These are phyloP conservation scores for Parauchenoglanis ngamensis DNA, from an alignment of 2,797 vertebrate species.

Conservation along the genomic window DNA sequence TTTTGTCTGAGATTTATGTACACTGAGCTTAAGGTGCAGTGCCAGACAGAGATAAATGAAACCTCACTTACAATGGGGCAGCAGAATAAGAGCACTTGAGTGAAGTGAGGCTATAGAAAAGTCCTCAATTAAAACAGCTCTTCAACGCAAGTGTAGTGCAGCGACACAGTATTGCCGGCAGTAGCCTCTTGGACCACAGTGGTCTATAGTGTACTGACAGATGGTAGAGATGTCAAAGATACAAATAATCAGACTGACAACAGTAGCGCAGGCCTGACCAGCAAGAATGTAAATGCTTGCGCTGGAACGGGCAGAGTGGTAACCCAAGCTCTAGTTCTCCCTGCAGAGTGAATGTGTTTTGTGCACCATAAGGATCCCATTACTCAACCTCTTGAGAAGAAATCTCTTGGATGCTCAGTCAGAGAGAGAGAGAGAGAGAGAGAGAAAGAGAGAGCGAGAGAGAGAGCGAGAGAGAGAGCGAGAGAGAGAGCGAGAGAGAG, in stretches of 20 bases:
- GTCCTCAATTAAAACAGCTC: conserved; percentile 75
- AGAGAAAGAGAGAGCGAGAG: not conserved
- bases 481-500: not conserved
- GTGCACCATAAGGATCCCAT: conserved; percentile 42
- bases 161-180: conserved; percentile 65
- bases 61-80: conserved; percentile 32
- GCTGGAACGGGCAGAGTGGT: not conserved
- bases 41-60: conserved; percentile 37
- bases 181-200: conserved; percentile 61
- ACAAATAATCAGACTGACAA: conserved; percentile 32
- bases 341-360: conserved; percentile 23
- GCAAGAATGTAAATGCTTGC: conserved; percentile 28
- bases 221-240: conserved; percentile 29
- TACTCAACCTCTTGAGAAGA: conserved; percentile 26
- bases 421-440: not conserved
- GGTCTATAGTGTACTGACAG: conserved; percentile 11
- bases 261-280: not conserved
- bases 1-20: conserved; percentile 17
- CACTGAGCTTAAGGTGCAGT: conserved; percentile 23
- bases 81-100: conserved; percentile 54
- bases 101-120: conserved; percentile 66
- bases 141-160: conserved; percentile 70
- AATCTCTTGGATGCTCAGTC: conserved; percentile 48
- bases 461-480: not conserved
- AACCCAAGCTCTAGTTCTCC: conserved; percentile 29